Base-by-base conservation (phyloP, 2,888 invertebrate genomes). In the Gandaritis pyraliata region DNA sequence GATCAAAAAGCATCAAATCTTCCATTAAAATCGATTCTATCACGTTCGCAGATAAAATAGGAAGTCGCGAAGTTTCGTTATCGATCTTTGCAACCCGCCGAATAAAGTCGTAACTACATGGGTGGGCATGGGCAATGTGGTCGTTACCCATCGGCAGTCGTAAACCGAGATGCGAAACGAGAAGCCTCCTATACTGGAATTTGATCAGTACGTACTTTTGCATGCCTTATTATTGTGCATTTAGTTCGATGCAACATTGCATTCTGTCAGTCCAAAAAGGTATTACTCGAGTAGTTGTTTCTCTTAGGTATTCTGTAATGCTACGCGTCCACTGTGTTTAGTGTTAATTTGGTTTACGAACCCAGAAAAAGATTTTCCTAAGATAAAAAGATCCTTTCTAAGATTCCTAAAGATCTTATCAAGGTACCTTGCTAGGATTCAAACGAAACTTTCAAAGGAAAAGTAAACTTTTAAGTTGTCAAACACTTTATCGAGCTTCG, bases 111-210 rank as follows among this genome's bases (percentile, higher is more conserved):
- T 65, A 65, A 67, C 61, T 58, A 64, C 72, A 70, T 75, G 68
- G 72, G 70, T 72, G 66, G 33, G 71, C 66, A 61, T 72, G 66
- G 33, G 71, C 66, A 61, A 68, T 66, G 57, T 53, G 41, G 38
- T 49, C 50, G 58, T 59, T 49, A 59, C 56, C 41, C 55, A 52
- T 50, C 46, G 47, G 10, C 33, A 33, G 60, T 50, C 64, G 65
- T 78, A 75, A 75, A 64, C 63, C 68, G 68, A 72, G 70, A 74
- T 69, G 68, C 62, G 53, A 73, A 72, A 68, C 69, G 63, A 72
- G 66, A 72, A 70, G 64, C 67, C 65, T 54, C 57, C 48, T 58
- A 61, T 55, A 68, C 61, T 71, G 66, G 60, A 69, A 71, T 65
- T 53, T 52, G 61, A 68, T 70, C 55, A 16, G 15, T 52, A 51